Evolutionary conservation across 92 coral and sea anemone genomes (phyloP).

Genomic region (Phymanthus crucifer): DNA sequence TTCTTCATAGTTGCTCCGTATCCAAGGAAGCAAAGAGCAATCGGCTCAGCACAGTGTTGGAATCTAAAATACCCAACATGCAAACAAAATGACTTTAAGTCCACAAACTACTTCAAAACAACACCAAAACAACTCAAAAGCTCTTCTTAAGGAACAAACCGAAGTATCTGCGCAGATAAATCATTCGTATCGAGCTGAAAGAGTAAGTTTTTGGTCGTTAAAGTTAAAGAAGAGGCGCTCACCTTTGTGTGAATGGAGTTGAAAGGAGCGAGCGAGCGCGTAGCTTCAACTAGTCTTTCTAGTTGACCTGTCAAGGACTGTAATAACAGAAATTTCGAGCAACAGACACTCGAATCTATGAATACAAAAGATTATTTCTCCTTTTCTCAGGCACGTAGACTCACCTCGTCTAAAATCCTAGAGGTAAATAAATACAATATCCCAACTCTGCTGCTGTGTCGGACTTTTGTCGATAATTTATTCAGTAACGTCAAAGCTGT

Average conservation of each 20-base stretch:
- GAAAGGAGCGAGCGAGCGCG: constrained; percentile 22
- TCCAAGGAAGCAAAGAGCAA: constrained; percentile 52
- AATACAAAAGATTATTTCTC: neutral
- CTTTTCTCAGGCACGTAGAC: neutral
- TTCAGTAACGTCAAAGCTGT: constrained; percentile 31
- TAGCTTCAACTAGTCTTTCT: constrained; percentile 11
- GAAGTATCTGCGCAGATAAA: neutral
- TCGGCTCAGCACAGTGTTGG: constrained; percentile 34
- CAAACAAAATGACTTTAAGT: constrained; percentile 18
- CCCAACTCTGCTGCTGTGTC: constrained; percentile 21
- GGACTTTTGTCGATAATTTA: constrained; percentile 13
- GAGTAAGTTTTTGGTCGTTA: neutral
- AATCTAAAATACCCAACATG: constrained; percentile 36
- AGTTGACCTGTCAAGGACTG: constrained; percentile 18
- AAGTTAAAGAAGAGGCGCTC: neutral
- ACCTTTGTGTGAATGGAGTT: constrained; percentile 26
- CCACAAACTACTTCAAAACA: constrained; percentile 21
- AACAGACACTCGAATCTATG: neutral
- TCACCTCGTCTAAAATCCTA: constrained; percentile 2
- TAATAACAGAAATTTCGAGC: constrained; percentile 11
- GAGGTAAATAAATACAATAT: constrained; percentile 31
- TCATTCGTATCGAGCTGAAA: neutral
- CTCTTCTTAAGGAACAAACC: neutral
- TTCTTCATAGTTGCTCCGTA: constrained; percentile 67
- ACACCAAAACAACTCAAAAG: constrained; percentile 13